A percentile compares a stretch with the other conserved stretches of the same genome.
phyloP scores from a whole-genome alignment of 2,113 vertebrate genomes.

The Zapornia atra region DNA sequence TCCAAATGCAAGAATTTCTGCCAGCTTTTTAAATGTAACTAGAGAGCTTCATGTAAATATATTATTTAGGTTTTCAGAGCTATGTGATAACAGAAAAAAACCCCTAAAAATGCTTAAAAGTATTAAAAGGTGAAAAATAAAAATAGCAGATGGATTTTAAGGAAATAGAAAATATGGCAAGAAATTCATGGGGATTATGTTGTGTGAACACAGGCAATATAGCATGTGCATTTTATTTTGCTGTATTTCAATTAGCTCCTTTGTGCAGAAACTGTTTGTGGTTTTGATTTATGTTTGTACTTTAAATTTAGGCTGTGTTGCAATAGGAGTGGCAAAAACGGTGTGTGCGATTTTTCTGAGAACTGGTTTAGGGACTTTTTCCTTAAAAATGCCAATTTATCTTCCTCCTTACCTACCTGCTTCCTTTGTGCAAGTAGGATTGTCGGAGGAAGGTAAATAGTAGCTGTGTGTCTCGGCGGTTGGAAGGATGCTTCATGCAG shows the following conservation, averaged over 20 bases:
- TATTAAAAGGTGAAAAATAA: background rate
- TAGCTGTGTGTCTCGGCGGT: background rate
- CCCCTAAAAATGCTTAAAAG: background rate
- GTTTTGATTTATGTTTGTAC: background rate
- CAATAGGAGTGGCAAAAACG: background rate
- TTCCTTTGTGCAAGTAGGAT: conserved; percentile 7
- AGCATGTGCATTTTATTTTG: background rate
- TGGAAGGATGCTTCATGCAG: conserved; percentile 57
- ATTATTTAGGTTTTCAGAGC: background rate
- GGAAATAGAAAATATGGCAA: background rate
- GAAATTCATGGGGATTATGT: background rate
- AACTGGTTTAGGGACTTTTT: background rate
- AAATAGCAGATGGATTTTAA: background rate
- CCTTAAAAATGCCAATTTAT: background rate
- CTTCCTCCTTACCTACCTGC: background rate
- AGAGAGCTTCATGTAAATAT: background rate
- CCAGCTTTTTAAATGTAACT: background rate
- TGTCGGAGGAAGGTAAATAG: background rate
- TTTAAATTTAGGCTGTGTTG: background rate
- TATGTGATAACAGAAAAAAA: background rate
- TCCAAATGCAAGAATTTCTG: background rate
- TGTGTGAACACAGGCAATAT: background rate
- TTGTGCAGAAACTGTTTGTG: background rate
- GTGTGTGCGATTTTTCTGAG: background rate
- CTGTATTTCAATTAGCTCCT: background rate